A percentile compares a stretch with the other conserved stretches of the same genome.
phyloP scores from a whole-genome alignment of 2,888 invertebrate species.

The Aleiodes leptofemur region DNA sequence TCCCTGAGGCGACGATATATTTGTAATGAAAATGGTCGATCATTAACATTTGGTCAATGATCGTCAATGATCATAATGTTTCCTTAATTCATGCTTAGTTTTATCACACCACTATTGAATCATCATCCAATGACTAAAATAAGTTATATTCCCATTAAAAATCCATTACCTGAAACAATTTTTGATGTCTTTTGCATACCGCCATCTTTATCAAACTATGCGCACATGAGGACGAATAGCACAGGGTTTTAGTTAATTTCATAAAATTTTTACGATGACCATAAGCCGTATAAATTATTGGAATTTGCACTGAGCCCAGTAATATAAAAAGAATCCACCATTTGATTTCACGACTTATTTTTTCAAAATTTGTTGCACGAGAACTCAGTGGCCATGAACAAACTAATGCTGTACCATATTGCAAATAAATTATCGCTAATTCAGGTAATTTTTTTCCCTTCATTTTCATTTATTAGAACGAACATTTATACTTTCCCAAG shows the following conservation, averaged over 20 bases:
- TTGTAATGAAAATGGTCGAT: too few relatives aligned
- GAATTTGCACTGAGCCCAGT: neutral
- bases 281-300: neutral
- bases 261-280: neutral
- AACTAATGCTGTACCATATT: neutral
- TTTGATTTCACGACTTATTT: neutral
- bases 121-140: too few relatives aligned
- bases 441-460: neutral
- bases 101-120: too few relatives aligned
- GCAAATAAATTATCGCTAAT: slow-evolving; percentile 2
- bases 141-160: neutral
- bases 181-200: slow-evolving; percentile 27
- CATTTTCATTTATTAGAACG: neutral
- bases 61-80: too few relatives aligned
- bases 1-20: too few relatives aligned
- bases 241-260: neutral
- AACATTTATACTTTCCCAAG: too few relatives aligned
- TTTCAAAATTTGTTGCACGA: neutral
- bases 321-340: neutral
- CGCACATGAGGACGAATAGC: neutral
- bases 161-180: slow-evolving; percentile 32
- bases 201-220: slow-evolving; percentile 41
- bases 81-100: too few relatives aligned
- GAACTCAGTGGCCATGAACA: slow-evolving; percentile 10
- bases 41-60: too few relatives aligned